A percentile compares a stretch with the other conserved stretches of the same genome.
Conservation (phyloP, 2,113 vertebrate genomes). For the Lasiurus borealis region DNA sequence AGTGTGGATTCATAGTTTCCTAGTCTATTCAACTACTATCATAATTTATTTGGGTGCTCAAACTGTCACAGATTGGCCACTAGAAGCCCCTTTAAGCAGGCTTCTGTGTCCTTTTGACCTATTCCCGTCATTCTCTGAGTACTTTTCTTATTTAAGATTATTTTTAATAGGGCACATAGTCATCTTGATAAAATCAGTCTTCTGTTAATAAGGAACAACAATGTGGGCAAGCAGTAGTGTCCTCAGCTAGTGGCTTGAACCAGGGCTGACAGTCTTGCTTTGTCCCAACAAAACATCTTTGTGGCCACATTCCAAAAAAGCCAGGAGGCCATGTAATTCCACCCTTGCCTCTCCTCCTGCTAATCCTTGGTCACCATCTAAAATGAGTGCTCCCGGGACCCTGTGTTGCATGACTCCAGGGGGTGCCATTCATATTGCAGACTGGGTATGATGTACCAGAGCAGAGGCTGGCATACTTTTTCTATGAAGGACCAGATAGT, state of each 20-base stretch:
- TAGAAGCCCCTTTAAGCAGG: not conserved
- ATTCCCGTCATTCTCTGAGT: not conserved
- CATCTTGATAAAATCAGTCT: slow-evolving; percentile 18
- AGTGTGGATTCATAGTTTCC: not conserved
- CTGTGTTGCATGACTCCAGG: not conserved
- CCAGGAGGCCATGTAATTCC: not conserved
- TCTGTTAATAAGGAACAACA: not conserved
- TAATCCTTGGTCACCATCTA: not conserved
- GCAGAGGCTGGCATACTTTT: not conserved
- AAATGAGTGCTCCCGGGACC: not conserved
- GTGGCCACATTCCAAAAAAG: slow-evolving; percentile 1
- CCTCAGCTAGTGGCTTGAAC: not conserved
- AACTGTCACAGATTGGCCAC: not conserved
- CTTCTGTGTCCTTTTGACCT: not conserved
- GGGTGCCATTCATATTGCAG: not conserved
- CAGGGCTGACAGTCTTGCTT: not conserved
- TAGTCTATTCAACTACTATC: not conserved
- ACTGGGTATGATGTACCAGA: not conserved
- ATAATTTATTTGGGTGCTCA: not conserved
- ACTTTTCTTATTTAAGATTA: not conserved
- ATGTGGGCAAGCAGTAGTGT: not conserved
- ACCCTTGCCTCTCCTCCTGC: not conserved
- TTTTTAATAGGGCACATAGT: not conserved
- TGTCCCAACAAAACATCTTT: slow-evolving; percentile 14
- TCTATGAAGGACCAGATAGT: not conserved